Evolutionary conservation across 2,113 vertebrate species (phyloP).

Genomic region (Centropus bengalensis): DNA sequence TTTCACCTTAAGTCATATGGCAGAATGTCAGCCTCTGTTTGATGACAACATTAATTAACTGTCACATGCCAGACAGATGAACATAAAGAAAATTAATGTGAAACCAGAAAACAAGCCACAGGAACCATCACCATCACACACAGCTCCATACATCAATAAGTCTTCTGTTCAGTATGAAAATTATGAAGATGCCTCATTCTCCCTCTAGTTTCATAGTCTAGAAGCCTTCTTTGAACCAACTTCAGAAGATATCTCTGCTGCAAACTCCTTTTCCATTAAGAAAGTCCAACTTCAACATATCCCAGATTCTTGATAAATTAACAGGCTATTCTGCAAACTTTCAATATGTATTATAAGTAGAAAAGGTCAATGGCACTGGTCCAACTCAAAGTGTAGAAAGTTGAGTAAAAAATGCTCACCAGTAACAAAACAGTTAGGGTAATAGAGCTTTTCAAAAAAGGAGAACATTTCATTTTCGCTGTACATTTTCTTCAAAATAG

Average conservation of each 20-base stretch:
- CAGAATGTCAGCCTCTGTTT: constrained; percentile 52
- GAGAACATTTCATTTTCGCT: constrained; percentile 46
- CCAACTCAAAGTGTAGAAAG: constrained; percentile 44
- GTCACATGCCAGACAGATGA: constrained; percentile 69
- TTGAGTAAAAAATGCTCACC: constrained; percentile 49
- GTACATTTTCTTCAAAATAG: constrained; percentile 46
- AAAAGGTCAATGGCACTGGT: background rate
- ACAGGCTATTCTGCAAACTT: background rate
- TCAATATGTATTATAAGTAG: background rate
- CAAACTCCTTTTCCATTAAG: background rate
- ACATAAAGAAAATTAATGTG: constrained; percentile 68
- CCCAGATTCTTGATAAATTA: constrained; percentile 13
- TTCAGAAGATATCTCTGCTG: background rate
- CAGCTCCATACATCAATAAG: constrained; percentile 40
- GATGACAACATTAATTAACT: constrained; percentile 74
- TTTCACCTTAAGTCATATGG: constrained; percentile 6
- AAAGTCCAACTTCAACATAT: background rate
- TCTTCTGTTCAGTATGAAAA: constrained; percentile 18
- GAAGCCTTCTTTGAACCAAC: background rate
- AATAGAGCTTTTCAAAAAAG: constrained; percentile 56
- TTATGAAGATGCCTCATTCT: constrained; percentile 40
- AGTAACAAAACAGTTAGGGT: constrained; percentile 44
- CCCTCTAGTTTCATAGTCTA: background rate
- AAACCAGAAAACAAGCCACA: constrained; percentile 55
- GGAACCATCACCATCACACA: constrained; percentile 37